Evolutionary conservation across 2,888 invertebrate genomes (phyloP), one percentile per base, ranked within the genome.

Genomic region (Cantharis rustica): DNA sequence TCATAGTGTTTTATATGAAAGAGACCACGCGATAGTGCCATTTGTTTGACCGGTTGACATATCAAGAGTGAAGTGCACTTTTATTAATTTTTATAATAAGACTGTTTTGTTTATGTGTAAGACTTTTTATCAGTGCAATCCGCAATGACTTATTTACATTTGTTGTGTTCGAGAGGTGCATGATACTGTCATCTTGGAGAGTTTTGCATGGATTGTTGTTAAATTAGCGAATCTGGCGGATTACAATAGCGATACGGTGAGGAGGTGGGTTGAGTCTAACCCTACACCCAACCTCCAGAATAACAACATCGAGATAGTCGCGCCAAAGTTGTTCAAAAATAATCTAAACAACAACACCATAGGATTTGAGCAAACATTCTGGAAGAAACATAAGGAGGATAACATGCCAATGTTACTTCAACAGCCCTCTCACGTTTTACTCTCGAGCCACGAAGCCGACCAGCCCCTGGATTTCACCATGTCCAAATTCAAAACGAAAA

Each of bases 401-500:
- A 66, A 75, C 68, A 91, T 92, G 91, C 93, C 92, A 88, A 92
- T 92, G 91, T 84, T 90, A 84, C 90, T 92, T 87, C 91, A 91
- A 83, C 90, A 85, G 70, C 87, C 89, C 76, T 86, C 86, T 79
- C 89, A 88, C 82, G 87, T 88, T 84, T 85, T 88, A 79, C 85
- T 87, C 88, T 90, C 90, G 87, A 89, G 86, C 75, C 88, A 88
- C 86, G 83, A 89, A 85, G 75, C 87, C 75, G 91, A 91, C 87
- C 93, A 93, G 89, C 93, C 93, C 83, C 90, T 93, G 84, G 94
- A 94, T 90, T 94, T 93, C 89, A 93, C 93, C 87, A 93, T 93
- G 90, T 91, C 91, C 79, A 90, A 91, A 78, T 88, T 91, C 80
- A 89, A 88, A 80, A 87, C 88, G 83, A 88, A 88, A 84, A 81